Evolutionary conservation across 2,797 vertebrate species (phyloP).

Genomic region (Gouania willdenowi): DNA sequence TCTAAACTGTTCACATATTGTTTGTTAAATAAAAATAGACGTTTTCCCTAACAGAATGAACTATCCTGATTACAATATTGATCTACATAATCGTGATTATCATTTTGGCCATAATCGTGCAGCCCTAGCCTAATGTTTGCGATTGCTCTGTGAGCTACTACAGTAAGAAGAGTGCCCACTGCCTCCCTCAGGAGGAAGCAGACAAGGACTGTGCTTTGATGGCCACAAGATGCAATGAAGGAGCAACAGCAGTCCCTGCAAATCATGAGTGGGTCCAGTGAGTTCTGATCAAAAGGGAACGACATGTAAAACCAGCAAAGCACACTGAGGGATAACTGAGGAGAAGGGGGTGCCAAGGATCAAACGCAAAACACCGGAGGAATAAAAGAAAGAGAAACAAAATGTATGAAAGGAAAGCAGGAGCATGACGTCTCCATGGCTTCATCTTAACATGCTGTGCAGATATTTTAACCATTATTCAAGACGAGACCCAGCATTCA

Average conservation of each 20-base stretch:
- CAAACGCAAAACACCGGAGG: too few species aligned
- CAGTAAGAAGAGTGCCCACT: constrained; percentile 1
- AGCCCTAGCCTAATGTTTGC: too few species aligned
- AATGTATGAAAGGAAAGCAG: too few species aligned
- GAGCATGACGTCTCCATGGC: too few species aligned
- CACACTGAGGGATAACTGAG: constrained; percentile 7
- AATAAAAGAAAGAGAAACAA: too few species aligned
- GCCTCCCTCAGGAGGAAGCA: constrained; percentile 8
- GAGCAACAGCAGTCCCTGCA: constrained; percentile 21
- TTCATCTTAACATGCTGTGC: background rate
- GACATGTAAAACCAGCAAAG: constrained; percentile 24
- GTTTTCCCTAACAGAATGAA: too few species aligned
- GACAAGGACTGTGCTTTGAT: constrained; percentile 4
- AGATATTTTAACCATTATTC: background rate
- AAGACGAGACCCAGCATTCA: background rate
- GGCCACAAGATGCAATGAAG: constrained; percentile 26
- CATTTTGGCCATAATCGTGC: too few species aligned
- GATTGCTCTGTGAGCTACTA: background rate
- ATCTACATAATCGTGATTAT: too few species aligned
- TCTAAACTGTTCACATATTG: too few species aligned
- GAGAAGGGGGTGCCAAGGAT: background rate
- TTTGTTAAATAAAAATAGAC: too few species aligned
- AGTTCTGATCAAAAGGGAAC: constrained; percentile 38
- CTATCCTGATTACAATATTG: too few species aligned
- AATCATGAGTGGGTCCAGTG: constrained; percentile 32